phyloP scores from a whole-genome alignment of 2,797 vertebrate genomes.

The Lutjanus campechanus region DNA sequence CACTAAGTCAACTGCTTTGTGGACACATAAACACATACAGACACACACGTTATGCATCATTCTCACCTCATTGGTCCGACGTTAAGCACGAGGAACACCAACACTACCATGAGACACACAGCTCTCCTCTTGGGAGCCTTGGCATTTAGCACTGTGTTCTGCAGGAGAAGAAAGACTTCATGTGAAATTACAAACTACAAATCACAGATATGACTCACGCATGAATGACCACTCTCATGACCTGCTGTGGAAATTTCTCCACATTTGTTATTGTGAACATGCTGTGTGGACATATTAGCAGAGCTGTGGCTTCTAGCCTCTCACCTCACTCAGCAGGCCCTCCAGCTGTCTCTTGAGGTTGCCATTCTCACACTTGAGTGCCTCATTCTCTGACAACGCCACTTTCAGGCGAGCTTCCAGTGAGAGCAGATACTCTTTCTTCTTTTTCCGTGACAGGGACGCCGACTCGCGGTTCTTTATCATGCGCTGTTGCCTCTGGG shows the following conservation, averaged over 20 bases:
- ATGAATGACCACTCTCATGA: background rate
- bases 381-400: slow-evolving; percentile 92
- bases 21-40: background rate
- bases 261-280: background rate
- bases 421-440: slow-evolving; percentile 95
- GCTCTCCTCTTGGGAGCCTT: slow-evolving; percentile 92
- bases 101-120: slow-evolving; percentile 92
- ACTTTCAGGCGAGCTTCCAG: slow-evolving; percentile 91
- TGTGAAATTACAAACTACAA: background rate
- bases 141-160: slow-evolving; percentile 92
- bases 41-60: background rate
- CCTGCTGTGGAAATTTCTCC: background rate
- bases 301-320: slow-evolving; percentile 32
- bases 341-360: slow-evolving; percentile 93
- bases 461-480: slow-evolving; percentile 98
- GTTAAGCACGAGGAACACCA: slow-evolving; percentile 91
- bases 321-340: slow-evolving; percentile 91
- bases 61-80: slow-evolving; percentile 91
- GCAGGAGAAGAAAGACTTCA: slow-evolving; percentile 35
- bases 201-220: background rate
- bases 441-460: slow-evolving; percentile 95
- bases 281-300: background rate
- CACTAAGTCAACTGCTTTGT: background rate
- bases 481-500: slow-evolving; percentile 94
- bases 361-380: slow-evolving; percentile 93